These are phyloP conservation scores for Venusia cambrica DNA, from an alignment of 2,888 invertebrate genomes.

Conservation along the genomic window DNA sequence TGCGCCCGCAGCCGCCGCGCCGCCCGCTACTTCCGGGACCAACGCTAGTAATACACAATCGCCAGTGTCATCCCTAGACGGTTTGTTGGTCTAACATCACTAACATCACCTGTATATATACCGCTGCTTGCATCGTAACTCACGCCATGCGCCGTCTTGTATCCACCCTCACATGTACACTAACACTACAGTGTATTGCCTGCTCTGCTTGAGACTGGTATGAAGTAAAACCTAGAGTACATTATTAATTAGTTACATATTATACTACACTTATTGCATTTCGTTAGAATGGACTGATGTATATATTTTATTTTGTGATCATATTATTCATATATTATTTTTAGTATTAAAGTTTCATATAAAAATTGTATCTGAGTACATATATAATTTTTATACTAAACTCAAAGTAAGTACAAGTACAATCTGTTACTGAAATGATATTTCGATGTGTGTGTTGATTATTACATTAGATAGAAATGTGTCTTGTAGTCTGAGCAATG, in stretches of 20 bases:
- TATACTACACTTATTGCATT: constrained; percentile 1
- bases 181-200: constrained; percentile 5
- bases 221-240: constrained; percentile 4
- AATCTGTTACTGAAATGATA: too few relatives aligned
- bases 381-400: too few relatives aligned
- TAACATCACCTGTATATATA: constrained; percentile 39
- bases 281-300: not conserved
- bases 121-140: constrained; percentile 40
- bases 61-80: constrained; percentile 70
- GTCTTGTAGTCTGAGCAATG: too few relatives aligned
- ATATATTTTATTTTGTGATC: not conserved
- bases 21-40: constrained; percentile 48
- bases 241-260: constrained; percentile 2
- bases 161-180: constrained; percentile 5
- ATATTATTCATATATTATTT: not conserved
- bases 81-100: constrained; percentile 65
- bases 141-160: constrained; percentile 25
- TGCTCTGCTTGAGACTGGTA: constrained; percentile 15
- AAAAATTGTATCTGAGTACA: too few relatives aligned
- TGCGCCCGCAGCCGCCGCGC: constrained; percentile 51
- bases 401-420: too few relatives aligned
- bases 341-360: too few relatives aligned
- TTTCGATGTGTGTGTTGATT: too few relatives aligned
- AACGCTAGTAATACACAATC: constrained; percentile 70
- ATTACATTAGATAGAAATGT: too few relatives aligned